phyloP scores from a whole-genome alignment of 1,140 invertebrate species.

The Panagrolaimus sp. region DNA sequence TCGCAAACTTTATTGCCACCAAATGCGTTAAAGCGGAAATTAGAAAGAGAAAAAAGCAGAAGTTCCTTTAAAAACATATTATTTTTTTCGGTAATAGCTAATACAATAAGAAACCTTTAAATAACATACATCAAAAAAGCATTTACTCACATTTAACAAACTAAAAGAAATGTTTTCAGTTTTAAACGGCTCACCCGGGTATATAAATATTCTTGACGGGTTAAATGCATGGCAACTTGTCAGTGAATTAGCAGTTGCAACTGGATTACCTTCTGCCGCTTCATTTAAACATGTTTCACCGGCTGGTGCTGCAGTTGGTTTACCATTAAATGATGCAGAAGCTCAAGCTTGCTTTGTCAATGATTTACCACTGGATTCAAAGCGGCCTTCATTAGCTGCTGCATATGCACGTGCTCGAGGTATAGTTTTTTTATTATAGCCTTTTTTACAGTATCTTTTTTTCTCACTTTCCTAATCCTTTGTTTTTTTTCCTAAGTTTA shows the following conservation, averaged over 20 bases:
- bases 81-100: no score
- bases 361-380: constrained; percentile 65
- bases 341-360: constrained; percentile 87
- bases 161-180: constrained; percentile 62
- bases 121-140: no score
- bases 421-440: constrained; percentile 31
- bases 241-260: constrained; percentile 72
- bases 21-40: no score
- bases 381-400: constrained; percentile 72
- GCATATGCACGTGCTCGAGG: constrained; percentile 87
- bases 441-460: neutral
- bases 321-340: constrained; percentile 70
- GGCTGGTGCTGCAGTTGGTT: constrained; percentile 76
- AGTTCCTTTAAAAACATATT: no score
- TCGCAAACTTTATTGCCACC: no score
- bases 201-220: constrained; percentile 94
- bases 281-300: constrained; percentile 78
- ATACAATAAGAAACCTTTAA: no score
- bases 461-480: neutral
- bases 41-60: no score
- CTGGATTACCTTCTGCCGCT: constrained; percentile 80
- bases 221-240: constrained; percentile 95
- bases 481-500: constrained; percentile 26
- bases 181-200: constrained; percentile 88
- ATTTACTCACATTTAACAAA: no score